Conservation (phyloP, 1,140 invertebrate species). For the Philotrypesis tridentata region DNA sequence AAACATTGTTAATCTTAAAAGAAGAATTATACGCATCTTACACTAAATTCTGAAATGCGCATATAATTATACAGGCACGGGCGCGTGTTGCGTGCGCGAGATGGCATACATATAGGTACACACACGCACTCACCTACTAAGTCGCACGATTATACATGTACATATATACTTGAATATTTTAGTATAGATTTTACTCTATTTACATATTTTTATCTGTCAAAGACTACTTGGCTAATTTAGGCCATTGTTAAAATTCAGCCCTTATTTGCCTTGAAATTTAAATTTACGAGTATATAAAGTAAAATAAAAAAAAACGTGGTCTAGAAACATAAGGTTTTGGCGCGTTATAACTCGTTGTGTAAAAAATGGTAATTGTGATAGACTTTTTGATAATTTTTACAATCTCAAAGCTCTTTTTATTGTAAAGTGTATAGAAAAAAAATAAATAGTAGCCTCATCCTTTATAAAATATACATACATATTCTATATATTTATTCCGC, state of each 20-base stretch:
- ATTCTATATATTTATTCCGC: slow-evolving; percentile 47
- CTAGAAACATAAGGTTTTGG: slow-evolving; percentile 54
- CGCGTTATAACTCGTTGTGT: slow-evolving; percentile 72
- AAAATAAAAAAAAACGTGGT: slow-evolving; percentile 54
- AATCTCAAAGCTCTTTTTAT: slow-evolving; percentile 76
- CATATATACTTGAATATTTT: slow-evolving; percentile 74
- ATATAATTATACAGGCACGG: not conserved
- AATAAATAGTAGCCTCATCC: slow-evolving; percentile 39
- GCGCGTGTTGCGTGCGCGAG: not conserved
- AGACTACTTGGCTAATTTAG: slow-evolving; percentile 74
- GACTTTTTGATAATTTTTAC: slow-evolving; percentile 77
- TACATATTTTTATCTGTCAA: slow-evolving; percentile 74
- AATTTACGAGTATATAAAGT: slow-evolving; percentile 73
- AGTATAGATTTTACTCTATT: slow-evolving; percentile 76
- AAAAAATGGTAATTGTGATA: slow-evolving; percentile 75
- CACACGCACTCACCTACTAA: not conserved
- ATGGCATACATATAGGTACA: not conserved
- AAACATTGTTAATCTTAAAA: not conserved
- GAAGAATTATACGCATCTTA: slow-evolving; percentile 56
- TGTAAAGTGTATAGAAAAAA: slow-evolving; percentile 70
- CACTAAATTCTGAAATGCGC: not conserved
- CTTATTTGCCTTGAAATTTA: slow-evolving; percentile 74
- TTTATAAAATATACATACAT: slow-evolving; percentile 43
- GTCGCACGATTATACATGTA: not conserved
- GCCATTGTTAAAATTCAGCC: slow-evolving; percentile 75